A percentile compares a stretch with the other conserved stretches of the same genome.
These are phyloP conservation scores for Fulmarus glacialis DNA, from an alignment of 2,113 vertebrate species.

Conservation along the genomic window DNA sequence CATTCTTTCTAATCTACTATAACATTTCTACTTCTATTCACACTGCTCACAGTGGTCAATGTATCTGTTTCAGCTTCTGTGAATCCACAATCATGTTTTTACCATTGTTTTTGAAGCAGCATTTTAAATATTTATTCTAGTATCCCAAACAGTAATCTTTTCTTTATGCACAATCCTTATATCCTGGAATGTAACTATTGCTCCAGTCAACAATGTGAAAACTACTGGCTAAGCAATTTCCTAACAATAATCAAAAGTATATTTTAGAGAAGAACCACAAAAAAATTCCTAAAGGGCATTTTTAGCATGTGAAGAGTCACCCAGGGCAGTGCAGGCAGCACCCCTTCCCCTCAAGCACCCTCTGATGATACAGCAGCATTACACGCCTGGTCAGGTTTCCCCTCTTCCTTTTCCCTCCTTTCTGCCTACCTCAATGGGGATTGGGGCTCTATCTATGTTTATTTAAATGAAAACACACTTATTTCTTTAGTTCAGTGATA, in stretches of 20 bases:
- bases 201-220: neutral
- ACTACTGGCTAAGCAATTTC: neutral
- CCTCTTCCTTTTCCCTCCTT: neutral
- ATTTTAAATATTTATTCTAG: neutral
- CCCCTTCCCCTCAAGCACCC: neutral
- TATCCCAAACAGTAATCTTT: neutral
- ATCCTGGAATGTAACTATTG: neutral
- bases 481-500: neutral
- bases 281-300: neutral
- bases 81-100: neutral
- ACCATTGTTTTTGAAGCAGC: neutral
- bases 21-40: neutral
- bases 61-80: neutral
- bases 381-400: neutral
- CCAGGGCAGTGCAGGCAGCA: neutral
- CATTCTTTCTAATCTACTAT: neutral
- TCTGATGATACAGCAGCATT: neutral
- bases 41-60: neutral
- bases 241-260: neutral
- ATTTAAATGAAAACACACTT: neutral
- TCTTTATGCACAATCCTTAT: neutral
- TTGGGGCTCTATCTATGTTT: neutral
- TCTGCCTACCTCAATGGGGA: neutral
- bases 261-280: neutral
- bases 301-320: neutral